phyloP scores from a whole-genome alignment of 2,113 vertebrate species.

The Tretioscincus oriximinensis region DNA sequence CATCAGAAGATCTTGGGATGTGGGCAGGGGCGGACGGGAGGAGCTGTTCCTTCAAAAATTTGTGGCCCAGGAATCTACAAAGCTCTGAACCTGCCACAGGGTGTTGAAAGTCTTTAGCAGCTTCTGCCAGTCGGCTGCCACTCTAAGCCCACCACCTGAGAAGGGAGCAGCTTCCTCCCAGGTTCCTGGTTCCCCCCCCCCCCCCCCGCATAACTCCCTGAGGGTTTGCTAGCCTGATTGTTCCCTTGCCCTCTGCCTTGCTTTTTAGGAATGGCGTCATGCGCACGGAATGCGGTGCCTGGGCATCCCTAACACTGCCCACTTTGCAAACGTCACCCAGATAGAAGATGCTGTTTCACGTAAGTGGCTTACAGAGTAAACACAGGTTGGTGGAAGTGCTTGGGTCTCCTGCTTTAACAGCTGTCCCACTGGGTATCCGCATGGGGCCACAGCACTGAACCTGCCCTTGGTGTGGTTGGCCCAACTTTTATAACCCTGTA shows the following conservation, averaged over 20 bases:
- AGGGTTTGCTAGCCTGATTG: background rate
- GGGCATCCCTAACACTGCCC: constrained; percentile 96
- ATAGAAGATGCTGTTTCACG: constrained; percentile 95
- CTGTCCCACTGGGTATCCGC: background rate
- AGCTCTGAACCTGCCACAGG: too few relatives aligned
- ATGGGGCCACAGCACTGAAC: background rate
- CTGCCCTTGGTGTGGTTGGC: background rate
- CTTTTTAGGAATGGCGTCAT: constrained; percentile 91
- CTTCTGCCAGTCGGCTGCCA: rapidly evolving
- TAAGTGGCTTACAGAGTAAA: constrained; percentile 69
- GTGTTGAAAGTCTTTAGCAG: too few relatives aligned
- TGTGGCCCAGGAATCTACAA: too few relatives aligned
- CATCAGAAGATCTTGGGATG: too few relatives aligned
- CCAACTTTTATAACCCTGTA: background rate
- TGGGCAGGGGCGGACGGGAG: too few relatives aligned
- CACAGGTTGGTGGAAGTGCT: background rate
- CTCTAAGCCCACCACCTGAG: background rate
- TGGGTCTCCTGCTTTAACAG: background rate
- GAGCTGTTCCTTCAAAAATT: too few relatives aligned
- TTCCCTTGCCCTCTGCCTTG: background rate
- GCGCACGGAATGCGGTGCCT: constrained; percentile 90
- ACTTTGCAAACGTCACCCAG: constrained; percentile 98
- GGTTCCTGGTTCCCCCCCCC: background rate
- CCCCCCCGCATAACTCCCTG: background rate
- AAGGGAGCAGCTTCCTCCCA: too few relatives aligned